Conservation (phyloP, 2,113 vertebrate genomes). For the Notechis scutatus region DNA sequence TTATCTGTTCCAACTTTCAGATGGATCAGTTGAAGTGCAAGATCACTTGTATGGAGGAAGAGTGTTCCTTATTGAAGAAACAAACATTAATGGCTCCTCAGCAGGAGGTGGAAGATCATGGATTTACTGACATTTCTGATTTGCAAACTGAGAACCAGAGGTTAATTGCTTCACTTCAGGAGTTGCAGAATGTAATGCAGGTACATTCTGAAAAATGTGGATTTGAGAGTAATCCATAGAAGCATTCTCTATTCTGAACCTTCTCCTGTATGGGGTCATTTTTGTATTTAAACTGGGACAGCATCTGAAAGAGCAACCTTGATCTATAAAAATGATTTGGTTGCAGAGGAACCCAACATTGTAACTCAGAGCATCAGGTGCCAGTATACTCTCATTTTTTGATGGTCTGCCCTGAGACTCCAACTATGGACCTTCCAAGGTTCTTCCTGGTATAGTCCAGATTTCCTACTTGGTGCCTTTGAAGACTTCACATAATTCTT, state of each 20-base stretch:
- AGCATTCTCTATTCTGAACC: neutral
- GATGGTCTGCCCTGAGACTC: neutral
- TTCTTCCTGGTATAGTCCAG: neutral
- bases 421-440: neutral
- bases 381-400: neutral
- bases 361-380: neutral
- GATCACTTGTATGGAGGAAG: slow-evolving; percentile 69
- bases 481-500: neutral
- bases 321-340: neutral
- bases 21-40: slow-evolving; percentile 87
- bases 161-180: slow-evolving; percentile 61
- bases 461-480: neutral
- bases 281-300: neutral
- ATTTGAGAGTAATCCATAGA: neutral
- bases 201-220: slow-evolving; percentile 32
- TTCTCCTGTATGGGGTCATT: neutral
- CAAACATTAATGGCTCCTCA: neutral
- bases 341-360: neutral
- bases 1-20: slow-evolving; percentile 59
- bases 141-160: slow-evolving; percentile 73
- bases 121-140: slow-evolving; percentile 45
- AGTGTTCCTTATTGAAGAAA: slow-evolving; percentile 52
- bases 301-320: neutral
- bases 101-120: slow-evolving; percentile 47
- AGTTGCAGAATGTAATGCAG: slow-evolving; percentile 73